These are phyloP conservation scores for Arremon brunneinucha DNA, from an alignment of 2,797 vertebrate species.

Conservation along the genomic window DNA sequence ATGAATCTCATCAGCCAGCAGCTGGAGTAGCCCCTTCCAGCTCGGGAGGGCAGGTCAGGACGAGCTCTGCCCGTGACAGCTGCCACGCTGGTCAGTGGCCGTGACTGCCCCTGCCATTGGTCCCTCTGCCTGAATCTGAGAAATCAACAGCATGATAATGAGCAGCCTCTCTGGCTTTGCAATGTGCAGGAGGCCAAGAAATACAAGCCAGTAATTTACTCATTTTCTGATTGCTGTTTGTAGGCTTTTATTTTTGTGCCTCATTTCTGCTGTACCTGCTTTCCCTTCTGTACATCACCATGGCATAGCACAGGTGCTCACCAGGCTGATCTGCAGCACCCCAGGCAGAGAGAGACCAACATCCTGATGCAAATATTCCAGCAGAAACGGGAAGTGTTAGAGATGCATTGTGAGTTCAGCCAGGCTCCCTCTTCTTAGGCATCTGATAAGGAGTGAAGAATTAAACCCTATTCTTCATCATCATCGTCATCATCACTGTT, in stretches of 20 bases:
- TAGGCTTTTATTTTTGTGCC: neutral
- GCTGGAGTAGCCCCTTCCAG: neutral
- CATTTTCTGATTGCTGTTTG: neutral
- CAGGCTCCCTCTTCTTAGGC: neutral
- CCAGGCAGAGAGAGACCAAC: neutral
- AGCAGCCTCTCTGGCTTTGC: neutral
- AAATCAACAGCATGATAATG: rapidly evolving
- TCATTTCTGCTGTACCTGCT: neutral
- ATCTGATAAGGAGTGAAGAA: neutral
- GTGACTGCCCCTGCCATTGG: rapidly evolving
- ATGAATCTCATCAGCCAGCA: rapidly evolving
- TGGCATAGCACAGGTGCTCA: rapidly evolving
- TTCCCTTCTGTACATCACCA: neutral
- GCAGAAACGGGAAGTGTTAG: neutral
- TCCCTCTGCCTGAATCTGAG: neutral
- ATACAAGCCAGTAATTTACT: neutral
- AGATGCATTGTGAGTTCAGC: neutral
- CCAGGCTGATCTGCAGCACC: neutral
- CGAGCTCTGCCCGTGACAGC: neutral
- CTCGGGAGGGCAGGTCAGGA: neutral
- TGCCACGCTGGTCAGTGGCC: rapidly evolving
- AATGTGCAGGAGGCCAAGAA: neutral
- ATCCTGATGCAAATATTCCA: neutral
- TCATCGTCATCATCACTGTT: neutral
- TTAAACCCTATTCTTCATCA: neutral